These are phyloP conservation scores for Drosophila conformis DNA, from an alignment of 2,888 invertebrate species.

Conservation along the genomic window DNA sequence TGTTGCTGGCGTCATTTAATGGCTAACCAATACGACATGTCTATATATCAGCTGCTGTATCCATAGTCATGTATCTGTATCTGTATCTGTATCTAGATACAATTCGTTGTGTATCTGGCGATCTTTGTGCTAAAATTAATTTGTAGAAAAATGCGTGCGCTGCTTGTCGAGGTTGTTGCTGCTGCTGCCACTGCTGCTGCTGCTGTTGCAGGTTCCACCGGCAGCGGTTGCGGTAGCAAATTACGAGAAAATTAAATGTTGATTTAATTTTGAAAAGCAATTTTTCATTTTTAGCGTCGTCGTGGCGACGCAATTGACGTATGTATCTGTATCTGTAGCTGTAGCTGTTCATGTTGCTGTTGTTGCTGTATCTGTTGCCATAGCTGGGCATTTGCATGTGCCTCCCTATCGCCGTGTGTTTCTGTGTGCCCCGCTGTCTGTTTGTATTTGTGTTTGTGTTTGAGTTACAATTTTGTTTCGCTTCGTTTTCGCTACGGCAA, in stretches of 20 bases:
- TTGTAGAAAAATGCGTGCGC: conserved; percentile 80
- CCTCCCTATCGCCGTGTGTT: conserved; percentile 10
- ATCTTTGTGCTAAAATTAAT: conserved; percentile 80
- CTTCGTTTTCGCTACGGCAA: conserved; percentile 68
- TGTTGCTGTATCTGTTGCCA: conserved; percentile 42
- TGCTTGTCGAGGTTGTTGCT: conserved; percentile 54
- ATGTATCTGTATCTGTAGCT: conserved; percentile 68
- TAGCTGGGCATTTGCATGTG: conserved; percentile 73
- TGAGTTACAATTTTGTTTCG: conserved; percentile 78
- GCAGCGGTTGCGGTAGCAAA: conserved; percentile 72
- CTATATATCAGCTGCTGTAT: conserved; percentile 53
- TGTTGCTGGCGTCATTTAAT: conserved; percentile 75
- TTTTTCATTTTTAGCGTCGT: conserved; percentile 78
- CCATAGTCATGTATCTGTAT: conserved; percentile 49
- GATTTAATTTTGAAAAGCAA: conserved; percentile 80
- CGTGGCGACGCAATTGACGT: conserved; percentile 68
- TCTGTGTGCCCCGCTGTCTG: conserved; percentile 11
- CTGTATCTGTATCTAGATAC: conserved; percentile 68
- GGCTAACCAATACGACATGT: conserved; percentile 79
- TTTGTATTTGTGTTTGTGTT: conserved; percentile 52
- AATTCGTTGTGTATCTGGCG: conserved; percentile 75
- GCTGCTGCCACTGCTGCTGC: conserved; percentile 12
- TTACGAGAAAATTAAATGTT: conserved; percentile 80
- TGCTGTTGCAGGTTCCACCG: conserved; percentile 20
- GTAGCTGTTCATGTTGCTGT: conserved; percentile 27